These are phyloP conservation scores for Monochamus alternatus DNA, from an alignment of 2,888 invertebrate genomes.

Conservation along the genomic window DNA sequence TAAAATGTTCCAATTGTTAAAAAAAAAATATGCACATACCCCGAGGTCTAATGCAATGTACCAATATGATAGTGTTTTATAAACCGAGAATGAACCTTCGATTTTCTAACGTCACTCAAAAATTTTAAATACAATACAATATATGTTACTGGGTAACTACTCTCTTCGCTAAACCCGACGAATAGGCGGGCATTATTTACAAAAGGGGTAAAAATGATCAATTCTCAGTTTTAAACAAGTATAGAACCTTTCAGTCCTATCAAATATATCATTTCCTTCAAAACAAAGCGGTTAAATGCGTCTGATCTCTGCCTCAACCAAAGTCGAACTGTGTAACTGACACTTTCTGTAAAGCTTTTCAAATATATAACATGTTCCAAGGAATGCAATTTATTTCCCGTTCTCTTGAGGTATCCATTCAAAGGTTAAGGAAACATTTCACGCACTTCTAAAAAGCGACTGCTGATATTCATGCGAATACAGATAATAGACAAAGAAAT, in stretches of 20 bases:
- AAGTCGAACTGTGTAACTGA: constrained; percentile 41
- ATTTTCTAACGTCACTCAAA: no score
- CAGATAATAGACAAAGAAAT: neutral
- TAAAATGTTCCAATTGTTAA: no score
- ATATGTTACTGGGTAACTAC: no score
- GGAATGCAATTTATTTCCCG: constrained; percentile 44
- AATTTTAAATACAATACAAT: no score
- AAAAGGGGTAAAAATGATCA: neutral
- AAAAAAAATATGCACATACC: no score
- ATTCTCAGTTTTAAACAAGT: neutral
- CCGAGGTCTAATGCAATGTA: no score
- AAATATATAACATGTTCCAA: constrained; percentile 29
- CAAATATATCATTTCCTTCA: neutral
- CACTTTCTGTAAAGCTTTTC: constrained; percentile 41
- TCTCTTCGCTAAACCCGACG: no score
- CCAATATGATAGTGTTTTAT: no score
- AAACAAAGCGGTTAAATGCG: neutral
- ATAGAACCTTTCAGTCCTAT: neutral
- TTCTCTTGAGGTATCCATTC: constrained; percentile 16
- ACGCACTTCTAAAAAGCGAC: neutral
- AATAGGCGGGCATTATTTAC: neutral
- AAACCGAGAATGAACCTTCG: no score
- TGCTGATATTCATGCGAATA: neutral
- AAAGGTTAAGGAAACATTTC: neutral
- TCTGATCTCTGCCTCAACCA: constrained; percentile 40